A percentile compares a stretch with the other conserved stretches of the same genome.
phyloP scores from a whole-genome alignment of 2,797 vertebrate genomes.

The Champsocephalus gunnari region DNA sequence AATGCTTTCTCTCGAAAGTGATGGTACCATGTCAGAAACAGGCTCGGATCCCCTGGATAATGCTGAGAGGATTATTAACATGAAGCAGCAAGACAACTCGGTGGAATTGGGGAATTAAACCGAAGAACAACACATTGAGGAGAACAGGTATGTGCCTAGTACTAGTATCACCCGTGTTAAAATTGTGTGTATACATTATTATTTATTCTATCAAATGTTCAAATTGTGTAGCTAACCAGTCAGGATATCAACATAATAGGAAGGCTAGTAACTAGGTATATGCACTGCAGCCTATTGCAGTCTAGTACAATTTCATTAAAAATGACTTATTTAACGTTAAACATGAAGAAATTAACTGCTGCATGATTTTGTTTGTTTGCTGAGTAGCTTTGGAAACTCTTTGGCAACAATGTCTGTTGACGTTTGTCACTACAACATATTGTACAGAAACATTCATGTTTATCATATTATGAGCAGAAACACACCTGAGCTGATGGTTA shows the following conservation, averaged over 20 bases:
- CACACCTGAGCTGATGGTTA: not conserved
- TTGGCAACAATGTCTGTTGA: not conserved
- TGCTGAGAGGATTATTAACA: not conserved
- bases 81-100: not conserved
- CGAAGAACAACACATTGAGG: not conserved
- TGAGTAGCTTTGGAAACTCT: not conserved
- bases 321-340: not conserved
- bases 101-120: not conserved
- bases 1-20: accelerated
- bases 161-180: not conserved
- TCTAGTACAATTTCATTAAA: not conserved
- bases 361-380: not conserved
- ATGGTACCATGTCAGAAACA: not conserved
- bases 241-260: not conserved
- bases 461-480: not conserved
- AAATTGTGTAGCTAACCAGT: not conserved
- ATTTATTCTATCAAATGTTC: not conserved
- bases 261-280: not conserved
- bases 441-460: not conserved
- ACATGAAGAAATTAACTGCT: not conserved
- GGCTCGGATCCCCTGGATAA: not conserved
- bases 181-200: not conserved
- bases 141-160: not conserved
- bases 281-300: too few species aligned
- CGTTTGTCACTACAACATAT: not conserved